Evolutionary conservation across 2,888 invertebrate genomes (phyloP), one percentile per base, ranked within the genome.

Genomic region (Leptopilina myrica): DNA sequence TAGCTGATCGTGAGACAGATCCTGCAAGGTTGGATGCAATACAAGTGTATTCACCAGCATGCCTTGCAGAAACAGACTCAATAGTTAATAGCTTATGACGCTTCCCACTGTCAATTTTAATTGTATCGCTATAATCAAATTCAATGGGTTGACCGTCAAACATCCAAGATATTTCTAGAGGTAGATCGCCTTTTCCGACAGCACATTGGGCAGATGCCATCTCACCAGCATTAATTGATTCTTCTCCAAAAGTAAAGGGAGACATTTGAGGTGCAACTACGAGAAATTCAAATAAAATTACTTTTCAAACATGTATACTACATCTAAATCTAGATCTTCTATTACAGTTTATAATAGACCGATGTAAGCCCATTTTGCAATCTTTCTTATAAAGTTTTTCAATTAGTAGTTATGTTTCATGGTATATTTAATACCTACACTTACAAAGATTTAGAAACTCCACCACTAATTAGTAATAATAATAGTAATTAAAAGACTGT

Each of bases 261-360:
- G 94, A 93, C 88, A 96, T 95, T 93, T 95, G 95, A 82, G 96
- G 96, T 87, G 94, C 94, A 92, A 96, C 96, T 96, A 91, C 8
- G 8, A 59, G n/a, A 15, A 15, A 59, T 59, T 59, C 15, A 67
- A 92, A 90, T 11, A 9, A 1, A 46, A 46, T 46, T 46, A 9
- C 9, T 46, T 33, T 33, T 33, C 33, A 33, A 33, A 33, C 33
- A 33, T 33, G 33, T 33, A 3, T 33, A 33, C 4, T 33, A 33
- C 33, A 33, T 33, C 33, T 33, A 5, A 33, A 33, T 33, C 33
- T 33, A 33, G 33, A 33, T 2, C 3, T 33, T 33, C 33, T 33
- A 33, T 33, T 33, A 33, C 33, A 33, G 33, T 5, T 33, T 3
- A 33, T 33, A 4, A 3, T 5, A 33, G 33, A 33, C 33, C 33